Evolutionary conservation across 1,140 invertebrate genomes (phyloP), one percentile per base, ranked within the genome.

Genomic region (Drosophila malerkotliana): DNA sequence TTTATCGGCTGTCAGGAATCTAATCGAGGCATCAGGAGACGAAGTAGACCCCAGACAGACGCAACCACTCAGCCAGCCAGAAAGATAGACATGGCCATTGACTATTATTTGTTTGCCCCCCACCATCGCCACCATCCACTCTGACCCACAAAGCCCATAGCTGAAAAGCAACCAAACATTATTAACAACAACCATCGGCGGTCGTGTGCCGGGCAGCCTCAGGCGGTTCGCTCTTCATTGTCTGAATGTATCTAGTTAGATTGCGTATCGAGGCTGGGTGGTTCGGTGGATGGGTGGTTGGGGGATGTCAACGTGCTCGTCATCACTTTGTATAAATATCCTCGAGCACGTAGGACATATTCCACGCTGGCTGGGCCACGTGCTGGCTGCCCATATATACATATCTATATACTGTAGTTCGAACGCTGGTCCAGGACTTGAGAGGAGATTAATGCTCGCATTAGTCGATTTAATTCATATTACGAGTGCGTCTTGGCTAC

Each of bases 381-480:
- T 91, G 89, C 80, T 82, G 39, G 4, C 66, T 56, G 73, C 79
- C 1, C 41, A 18, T 18, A 45, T 45, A 15, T 18, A 45, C 21
- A 15, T 6, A 21, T 45, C 10, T 10, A 34, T 34, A 34, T 34
- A 37, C 34, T 10, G 66, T 79, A 72, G 15, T 18, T 45, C 66
- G 79, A 77, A 51, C 71, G 69, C 39, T 45, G 69, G 82, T 61
- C 78, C 72, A 69, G 78, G 66, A 69, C 83, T 79, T 87, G 47
- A 64, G 82, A 14, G 41, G 41, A 90, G 90, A 91, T 91, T 91
- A 91, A 91, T 91, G 90, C 79, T 90, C 83, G 83, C 90, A 91
- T 91, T 91, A 91, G 90, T 84, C 78, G 90, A 91, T 88, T 91
- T 91, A 91, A 91, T 91, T 90, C 80, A 87, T 89, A 80, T 89